Percentiles rank a stretch among this genome's conserved stretches.
phyloP scores from a whole-genome alignment of 2,888 invertebrate genomes.

The Synergus itoensis region DNA sequence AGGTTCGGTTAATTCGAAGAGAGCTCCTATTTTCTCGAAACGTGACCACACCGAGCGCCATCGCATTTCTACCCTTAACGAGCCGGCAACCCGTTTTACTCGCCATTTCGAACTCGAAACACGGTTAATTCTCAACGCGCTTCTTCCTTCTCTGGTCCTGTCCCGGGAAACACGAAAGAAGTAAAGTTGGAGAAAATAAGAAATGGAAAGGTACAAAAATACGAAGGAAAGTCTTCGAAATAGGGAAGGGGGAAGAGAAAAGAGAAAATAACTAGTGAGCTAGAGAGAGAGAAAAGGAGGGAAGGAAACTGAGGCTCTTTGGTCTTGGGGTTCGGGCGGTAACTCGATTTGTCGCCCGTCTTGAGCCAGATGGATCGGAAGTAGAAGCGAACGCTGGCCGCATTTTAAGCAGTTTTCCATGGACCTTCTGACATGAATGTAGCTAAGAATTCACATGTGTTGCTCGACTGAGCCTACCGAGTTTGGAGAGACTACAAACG shows the following conservation, averaged over 20 bases:
- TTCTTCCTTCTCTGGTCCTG: slow-evolving; percentile 43
- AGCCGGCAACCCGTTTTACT: slow-evolving; percentile 71
- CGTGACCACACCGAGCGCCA: slow-evolving; percentile 59
- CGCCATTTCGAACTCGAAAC: slow-evolving; percentile 70
- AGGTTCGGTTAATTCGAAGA: slow-evolving; percentile 60
- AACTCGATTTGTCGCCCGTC: slow-evolving; percentile 75
- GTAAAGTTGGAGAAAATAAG: slow-evolving; percentile 36
- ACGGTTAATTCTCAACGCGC: slow-evolving; percentile 61
- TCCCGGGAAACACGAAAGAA: slow-evolving; percentile 44
- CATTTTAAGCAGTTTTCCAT: slow-evolving; percentile 66
- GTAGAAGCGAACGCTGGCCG: slow-evolving; percentile 71
- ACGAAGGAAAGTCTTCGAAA: slow-evolving; percentile 46
- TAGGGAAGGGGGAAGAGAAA: slow-evolving; percentile 52
- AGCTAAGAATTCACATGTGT: slow-evolving; percentile 32
- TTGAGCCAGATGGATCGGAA: slow-evolving; percentile 74
- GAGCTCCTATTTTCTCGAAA: slow-evolving; percentile 62
- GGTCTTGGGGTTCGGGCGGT: slow-evolving; percentile 70
- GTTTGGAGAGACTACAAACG: slow-evolving; percentile 29
- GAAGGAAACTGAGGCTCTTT: slow-evolving; percentile 65
- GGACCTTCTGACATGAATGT: slow-evolving; percentile 24
- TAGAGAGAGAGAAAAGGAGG: slow-evolving; percentile 16
- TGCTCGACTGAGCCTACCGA: slow-evolving; percentile 23
- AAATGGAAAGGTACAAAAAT: slow-evolving; percentile 42
- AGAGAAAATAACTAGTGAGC: slow-evolving; percentile 49
- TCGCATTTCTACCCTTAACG: slow-evolving; percentile 62